Conservation (phyloP, 2,113 vertebrate genomes). For the Calcarius ornatus region DNA sequence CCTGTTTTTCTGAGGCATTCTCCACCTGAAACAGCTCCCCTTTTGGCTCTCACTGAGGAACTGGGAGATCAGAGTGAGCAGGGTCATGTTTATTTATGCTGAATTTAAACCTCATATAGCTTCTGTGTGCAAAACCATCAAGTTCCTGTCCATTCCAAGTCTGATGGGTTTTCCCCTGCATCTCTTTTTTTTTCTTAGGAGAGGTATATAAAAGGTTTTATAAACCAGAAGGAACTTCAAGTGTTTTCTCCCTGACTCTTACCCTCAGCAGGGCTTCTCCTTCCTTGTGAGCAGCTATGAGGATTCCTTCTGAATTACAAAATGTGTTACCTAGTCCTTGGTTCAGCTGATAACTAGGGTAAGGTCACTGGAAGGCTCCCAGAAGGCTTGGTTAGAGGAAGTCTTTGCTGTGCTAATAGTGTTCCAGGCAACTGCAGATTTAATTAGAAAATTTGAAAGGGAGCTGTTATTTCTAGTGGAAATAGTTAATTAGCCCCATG, state of each 20-base stretch:
- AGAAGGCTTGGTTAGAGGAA: not conserved
- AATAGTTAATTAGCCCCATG: not conserved
- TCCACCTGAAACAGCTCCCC: not conserved
- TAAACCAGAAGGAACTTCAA: not conserved
- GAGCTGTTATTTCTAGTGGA: not conserved
- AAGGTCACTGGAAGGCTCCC: constrained; percentile 5
- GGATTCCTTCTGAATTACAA: not conserved
- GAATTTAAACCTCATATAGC: not conserved
- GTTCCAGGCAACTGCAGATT: not conserved
- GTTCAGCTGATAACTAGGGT: not conserved
- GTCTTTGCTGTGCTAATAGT: not conserved
- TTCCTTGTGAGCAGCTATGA: not conserved
- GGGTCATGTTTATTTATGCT: not conserved
- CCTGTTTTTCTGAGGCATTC: not conserved
- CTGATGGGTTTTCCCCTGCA: not conserved
- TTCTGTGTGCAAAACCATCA: not conserved
- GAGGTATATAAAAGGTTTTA: not conserved
- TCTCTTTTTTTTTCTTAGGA: not conserved
- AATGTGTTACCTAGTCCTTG: not conserved
- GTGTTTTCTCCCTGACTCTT: not conserved
- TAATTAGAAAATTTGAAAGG: constrained; percentile 2
- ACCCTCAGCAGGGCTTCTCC: not conserved
- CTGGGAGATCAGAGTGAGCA: not conserved
- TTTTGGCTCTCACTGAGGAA: not conserved
- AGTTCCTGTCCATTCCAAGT: not conserved